These are phyloP conservation scores for Scaptomyza flava DNA, from an alignment of 2,888 invertebrate genomes.

Conservation along the genomic window DNA sequence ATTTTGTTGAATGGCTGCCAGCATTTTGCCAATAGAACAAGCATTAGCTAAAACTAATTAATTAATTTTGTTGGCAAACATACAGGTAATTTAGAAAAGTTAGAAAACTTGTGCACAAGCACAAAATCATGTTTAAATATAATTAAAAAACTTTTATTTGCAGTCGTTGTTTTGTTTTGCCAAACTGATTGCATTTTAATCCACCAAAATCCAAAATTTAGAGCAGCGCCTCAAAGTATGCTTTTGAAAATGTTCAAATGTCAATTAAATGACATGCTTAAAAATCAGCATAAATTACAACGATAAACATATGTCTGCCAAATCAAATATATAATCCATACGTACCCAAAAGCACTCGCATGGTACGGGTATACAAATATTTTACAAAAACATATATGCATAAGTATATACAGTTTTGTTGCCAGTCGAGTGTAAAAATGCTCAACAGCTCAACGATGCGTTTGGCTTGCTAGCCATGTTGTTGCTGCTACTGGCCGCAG, in stretches of 20 bases:
- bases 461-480: slow-evolving; percentile 20
- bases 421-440: slow-evolving; percentile 53
- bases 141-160: background rate
- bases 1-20: background rate
- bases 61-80: background rate
- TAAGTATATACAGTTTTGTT: slow-evolving; percentile 17
- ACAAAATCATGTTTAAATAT: background rate
- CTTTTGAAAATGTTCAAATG: background rate
- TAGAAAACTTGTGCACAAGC: background rate
- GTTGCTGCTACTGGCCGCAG: slow-evolving; percentile 36
- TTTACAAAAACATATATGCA: slow-evolving; percentile 20
- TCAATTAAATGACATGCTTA: background rate
- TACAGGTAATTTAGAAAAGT: background rate
- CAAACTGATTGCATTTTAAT: background rate
- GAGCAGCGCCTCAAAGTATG: background rate
- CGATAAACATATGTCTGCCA: background rate
- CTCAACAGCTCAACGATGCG: slow-evolving; percentile 39
- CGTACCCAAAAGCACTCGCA: slow-evolving; percentile 5
- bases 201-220: background rate
- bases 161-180: background rate
- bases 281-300: slow-evolving; percentile 2
- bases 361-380: slow-evolving; percentile 35
- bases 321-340: background rate
- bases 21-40: background rate
- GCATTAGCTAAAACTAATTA: background rate